Base-by-base conservation (phyloP, 2,797 vertebrate genomes). In the Crax fasciolata region DNA sequence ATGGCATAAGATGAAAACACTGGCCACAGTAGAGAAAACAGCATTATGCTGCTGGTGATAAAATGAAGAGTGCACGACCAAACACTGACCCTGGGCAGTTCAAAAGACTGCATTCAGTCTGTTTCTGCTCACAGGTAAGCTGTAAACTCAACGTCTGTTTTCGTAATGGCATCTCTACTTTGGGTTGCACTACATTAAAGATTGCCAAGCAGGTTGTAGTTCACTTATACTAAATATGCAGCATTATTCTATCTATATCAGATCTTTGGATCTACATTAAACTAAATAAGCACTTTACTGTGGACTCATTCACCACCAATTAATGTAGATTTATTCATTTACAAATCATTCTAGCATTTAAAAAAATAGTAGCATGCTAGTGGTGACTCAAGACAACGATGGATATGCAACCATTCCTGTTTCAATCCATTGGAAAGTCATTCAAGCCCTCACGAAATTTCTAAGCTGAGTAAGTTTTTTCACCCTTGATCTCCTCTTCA, bases 351-450 rank as follows among this genome's bases (percentile, higher is more conserved):
- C 11, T 46, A 63, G 18, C 14, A 59, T 14, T 7, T 49, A 38
- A 87, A 79, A 79, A 85, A 38, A 1, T 4, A 51, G 15, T 5
- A 82, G 54, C 28, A 51, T 30, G 27, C 8, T 27, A 71, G 17
- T 16, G 10, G 66, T 48, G 66, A 81, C 21, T 39, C 0, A 0
- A 4, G 19, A 66, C n/a, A 59, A 46, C 23, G 39, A 55, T 1
- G 19, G 49, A 46, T 38, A 67, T 7, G 62, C 11, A 51, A 11
- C 0, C 2, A 28, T 20, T 84, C 73, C 28, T 70, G 25, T 44
- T 90, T 44, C 62, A 90, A 85, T 11, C 17, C 38, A 44, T 13
- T 5, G 4, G n/a, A 7, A 79, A 63, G 46, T 35, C 46, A 65
- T 23, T 28, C 16, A 63, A 61, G 18, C 6, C 13, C 16, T 87